Percentiles rank a stretch among this genome's conserved stretches.
phyloP scores from a whole-genome alignment of 2,888 invertebrate genomes.

The Yponomeuta malinellus region DNA sequence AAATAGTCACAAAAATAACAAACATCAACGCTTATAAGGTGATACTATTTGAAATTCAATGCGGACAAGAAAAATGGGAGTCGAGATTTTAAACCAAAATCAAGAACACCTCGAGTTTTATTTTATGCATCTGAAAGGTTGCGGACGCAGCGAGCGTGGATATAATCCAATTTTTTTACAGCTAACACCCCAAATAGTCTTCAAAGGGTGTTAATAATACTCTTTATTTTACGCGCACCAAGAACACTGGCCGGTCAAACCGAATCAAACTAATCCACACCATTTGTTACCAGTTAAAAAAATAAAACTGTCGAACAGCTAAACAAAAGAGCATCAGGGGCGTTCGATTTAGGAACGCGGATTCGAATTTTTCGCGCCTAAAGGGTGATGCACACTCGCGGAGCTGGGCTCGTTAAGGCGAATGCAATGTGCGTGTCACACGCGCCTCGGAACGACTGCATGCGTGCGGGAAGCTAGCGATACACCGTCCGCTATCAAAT shows the following conservation, averaged over 20 bases:
- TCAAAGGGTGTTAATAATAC: too few species aligned
- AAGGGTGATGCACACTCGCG: conserved; percentile 21
- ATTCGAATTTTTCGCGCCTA: conserved; percentile 8
- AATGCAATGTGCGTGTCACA: conserved; percentile 58
- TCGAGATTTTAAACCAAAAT: conserved; percentile 52
- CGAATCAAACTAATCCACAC: not conserved
- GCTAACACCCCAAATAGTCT: not conserved
- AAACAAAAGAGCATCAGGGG: conserved; percentile 1
- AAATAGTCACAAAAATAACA: conserved; percentile 56
- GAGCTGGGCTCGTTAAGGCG: conserved; percentile 31
- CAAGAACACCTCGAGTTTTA: conserved; percentile 27
- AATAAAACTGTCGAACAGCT: not conserved
- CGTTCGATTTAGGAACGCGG: conserved; percentile 9
- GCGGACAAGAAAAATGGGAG: conserved; percentile 60
- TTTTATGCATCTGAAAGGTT: not conserved
- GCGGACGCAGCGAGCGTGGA: not conserved
- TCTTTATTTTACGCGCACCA: too few species aligned
- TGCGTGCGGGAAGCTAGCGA: conserved; percentile 56
- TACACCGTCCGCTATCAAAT: conserved; percentile 65
- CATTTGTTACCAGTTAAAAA: not conserved
- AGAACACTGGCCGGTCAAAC: not conserved
- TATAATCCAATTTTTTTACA: not conserved
- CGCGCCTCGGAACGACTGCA: conserved; percentile 61
- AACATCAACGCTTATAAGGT: conserved; percentile 62
- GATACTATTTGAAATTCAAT: conserved; percentile 70